Percentiles rank a stretch among this genome's conserved stretches.
Evolutionary conservation across 2,113 vertebrate species (phyloP).

Genomic region (Larimichthys polyactis): DNA sequence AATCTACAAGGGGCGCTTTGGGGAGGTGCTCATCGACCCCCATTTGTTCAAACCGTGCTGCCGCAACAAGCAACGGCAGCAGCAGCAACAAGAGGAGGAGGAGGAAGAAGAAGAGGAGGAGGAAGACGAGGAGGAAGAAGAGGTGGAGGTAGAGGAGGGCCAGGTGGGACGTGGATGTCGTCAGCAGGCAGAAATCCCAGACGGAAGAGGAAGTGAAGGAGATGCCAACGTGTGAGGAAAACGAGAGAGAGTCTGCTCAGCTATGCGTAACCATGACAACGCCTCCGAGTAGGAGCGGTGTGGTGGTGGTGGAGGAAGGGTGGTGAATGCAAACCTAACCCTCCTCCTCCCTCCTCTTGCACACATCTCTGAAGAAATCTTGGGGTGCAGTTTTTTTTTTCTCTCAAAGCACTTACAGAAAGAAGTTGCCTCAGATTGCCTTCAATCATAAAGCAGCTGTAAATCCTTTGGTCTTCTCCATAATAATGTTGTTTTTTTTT

Average conservation of each 20-base stretch:
- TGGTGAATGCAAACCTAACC: conserved; percentile 45
- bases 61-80: conserved; percentile 89
- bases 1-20: conserved; percentile 97
- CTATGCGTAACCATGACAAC: conserved; percentile 57
- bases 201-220: conserved; percentile 72
- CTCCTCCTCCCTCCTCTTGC: not conserved
- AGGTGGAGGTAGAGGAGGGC: conserved; percentile 76
- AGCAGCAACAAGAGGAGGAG: conserved; percentile 64
- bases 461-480: conserved; percentile 70
- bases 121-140: conserved; percentile 65
- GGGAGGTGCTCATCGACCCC: conserved; percentile 97
- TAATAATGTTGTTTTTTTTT: conserved; percentile 34
- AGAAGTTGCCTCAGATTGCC: conserved; percentile 74
- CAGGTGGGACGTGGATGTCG: conserved; percentile 46
- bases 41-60: conserved; percentile 99
- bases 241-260: conserved; percentile 50
- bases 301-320: conserved; percentile 57
- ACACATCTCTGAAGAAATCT: conserved; percentile 69
- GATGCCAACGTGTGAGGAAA: conserved; percentile 45
- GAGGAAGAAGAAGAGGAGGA: conserved; percentile 60
- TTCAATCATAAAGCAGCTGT: conserved; percentile 78
- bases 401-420: conserved; percentile 60
- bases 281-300: conserved; percentile 42
- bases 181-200: conserved; percentile 61
- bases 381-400: conserved; percentile 50